These are phyloP conservation scores for Onychostruthus taczanowskii DNA, from an alignment of 2,113 vertebrate species.

Conservation along the genomic window DNA sequence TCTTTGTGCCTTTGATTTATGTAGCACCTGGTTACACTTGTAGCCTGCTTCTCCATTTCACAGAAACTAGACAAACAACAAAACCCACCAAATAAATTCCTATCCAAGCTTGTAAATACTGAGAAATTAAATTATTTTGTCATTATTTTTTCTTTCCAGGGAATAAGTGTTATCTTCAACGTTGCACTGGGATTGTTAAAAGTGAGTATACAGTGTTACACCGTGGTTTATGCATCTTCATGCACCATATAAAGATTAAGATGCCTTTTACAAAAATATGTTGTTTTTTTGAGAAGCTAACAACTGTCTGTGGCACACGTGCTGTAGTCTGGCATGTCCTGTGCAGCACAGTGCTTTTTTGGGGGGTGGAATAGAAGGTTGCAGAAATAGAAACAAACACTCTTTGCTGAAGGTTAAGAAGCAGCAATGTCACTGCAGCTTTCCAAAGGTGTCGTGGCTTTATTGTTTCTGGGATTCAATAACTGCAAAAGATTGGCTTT, in stretches of 20 bases:
- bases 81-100: neutral
- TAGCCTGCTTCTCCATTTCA: neutral
- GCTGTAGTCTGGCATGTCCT: neutral
- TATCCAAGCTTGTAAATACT: neutral
- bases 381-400: neutral
- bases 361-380: neutral
- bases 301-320: neutral
- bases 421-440: neutral
- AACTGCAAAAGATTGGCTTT: neutral
- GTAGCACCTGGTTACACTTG: neutral
- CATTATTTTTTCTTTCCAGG: slow-evolving; percentile 76
- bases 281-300: neutral
- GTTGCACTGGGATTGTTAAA: slow-evolving; percentile 95
- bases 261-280: neutral
- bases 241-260: neutral
- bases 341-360: neutral
- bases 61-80: neutral
- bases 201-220: slow-evolving; percentile 66
- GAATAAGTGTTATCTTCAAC: slow-evolving; percentile 98
- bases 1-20: neutral
- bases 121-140: slow-evolving; percentile 40
- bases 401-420: neutral
- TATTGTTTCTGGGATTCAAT: neutral
- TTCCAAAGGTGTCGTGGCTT: neutral
- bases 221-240: neutral